phyloP scores from a whole-genome alignment of 2,888 invertebrate genomes.

The Exephanes ischioxanthus region DNA sequence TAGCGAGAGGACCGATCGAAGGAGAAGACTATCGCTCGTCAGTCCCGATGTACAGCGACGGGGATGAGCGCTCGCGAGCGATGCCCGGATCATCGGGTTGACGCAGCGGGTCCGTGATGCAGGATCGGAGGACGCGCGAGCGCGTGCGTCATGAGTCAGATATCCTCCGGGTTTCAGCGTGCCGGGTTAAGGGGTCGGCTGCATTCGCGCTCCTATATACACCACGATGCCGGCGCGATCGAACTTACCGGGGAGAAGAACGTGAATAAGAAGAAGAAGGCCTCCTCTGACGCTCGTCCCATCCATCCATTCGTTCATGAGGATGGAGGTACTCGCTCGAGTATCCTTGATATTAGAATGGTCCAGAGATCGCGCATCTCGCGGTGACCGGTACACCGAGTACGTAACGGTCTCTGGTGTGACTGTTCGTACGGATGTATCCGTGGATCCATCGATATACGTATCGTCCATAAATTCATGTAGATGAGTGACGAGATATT shows the following conservation, averaged over 20 bases:
- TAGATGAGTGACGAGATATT: neutral
- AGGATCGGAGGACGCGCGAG: slow-evolving; percentile 73
- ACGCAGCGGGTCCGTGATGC: slow-evolving; percentile 65
- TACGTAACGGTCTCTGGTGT: slow-evolving; percentile 35
- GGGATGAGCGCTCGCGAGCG: slow-evolving; percentile 43
- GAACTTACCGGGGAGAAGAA: slow-evolving; percentile 12
- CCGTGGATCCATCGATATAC: neutral
- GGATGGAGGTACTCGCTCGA: slow-evolving; percentile 57
- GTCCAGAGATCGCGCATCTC: slow-evolving; percentile 75
- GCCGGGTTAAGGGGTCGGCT: slow-evolving; percentile 82
- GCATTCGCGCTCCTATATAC: slow-evolving; percentile 79
- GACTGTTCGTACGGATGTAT: slow-evolving; percentile 30
- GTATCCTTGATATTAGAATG: slow-evolving; percentile 84
- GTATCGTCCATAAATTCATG: slow-evolving; percentile 17
- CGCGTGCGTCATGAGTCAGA: slow-evolving; percentile 83
- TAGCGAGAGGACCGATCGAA: neutral
- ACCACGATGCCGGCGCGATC: slow-evolving; percentile 38
- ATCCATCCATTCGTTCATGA: slow-evolving; percentile 56
- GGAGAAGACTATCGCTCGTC: slow-evolving; percentile 12
- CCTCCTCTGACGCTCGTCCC: slow-evolving; percentile 52
- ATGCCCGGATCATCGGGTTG: slow-evolving; percentile 61
- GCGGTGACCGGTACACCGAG: slow-evolving; percentile 59
- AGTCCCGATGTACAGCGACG: slow-evolving; percentile 31
- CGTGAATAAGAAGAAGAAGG: slow-evolving; percentile 29
- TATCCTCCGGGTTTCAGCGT: slow-evolving; percentile 82